Percentiles rank a stretch among this genome's conserved stretches.
phyloP scores from a whole-genome alignment of 2,888 invertebrate genomes.

The Mimas tiliae region DNA sequence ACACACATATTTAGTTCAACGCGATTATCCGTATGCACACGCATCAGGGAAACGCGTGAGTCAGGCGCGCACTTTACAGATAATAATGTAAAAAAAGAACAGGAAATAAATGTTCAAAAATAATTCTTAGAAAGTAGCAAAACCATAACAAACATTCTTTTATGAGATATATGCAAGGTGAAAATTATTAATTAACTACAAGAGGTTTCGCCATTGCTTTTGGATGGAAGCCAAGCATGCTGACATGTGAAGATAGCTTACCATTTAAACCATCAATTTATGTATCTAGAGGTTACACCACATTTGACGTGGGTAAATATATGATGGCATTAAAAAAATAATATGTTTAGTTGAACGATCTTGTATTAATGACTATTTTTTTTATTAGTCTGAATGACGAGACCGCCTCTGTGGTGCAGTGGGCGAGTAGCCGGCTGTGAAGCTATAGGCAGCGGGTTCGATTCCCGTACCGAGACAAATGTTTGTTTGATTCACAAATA shows the following conservation, averaged over 20 bases:
- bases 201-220: background rate
- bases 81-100: background rate
- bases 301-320: background rate
- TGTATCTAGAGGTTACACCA: background rate
- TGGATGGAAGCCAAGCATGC: constrained; percentile 8
- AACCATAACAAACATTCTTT: background rate
- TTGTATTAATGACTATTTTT: too few species aligned
- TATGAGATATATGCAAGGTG: background rate
- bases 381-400: too few species aligned
- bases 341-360: background rate
- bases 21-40: background rate
- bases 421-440: too few species aligned
- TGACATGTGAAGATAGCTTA: background rate
- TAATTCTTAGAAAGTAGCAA: background rate
- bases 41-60: background rate
- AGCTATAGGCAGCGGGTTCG: too few species aligned
- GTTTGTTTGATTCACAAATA: too few species aligned
- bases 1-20: too few species aligned
- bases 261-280: constrained; percentile 16
- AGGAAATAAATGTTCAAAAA: background rate
- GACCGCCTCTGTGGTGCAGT: too few species aligned
- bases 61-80: background rate
- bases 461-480: too few species aligned
- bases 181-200: background rate
- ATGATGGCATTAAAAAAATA: background rate